Conservation (phyloP, 2,797 vertebrate genomes). For the Schizopygopsis malacanthus region DNA sequence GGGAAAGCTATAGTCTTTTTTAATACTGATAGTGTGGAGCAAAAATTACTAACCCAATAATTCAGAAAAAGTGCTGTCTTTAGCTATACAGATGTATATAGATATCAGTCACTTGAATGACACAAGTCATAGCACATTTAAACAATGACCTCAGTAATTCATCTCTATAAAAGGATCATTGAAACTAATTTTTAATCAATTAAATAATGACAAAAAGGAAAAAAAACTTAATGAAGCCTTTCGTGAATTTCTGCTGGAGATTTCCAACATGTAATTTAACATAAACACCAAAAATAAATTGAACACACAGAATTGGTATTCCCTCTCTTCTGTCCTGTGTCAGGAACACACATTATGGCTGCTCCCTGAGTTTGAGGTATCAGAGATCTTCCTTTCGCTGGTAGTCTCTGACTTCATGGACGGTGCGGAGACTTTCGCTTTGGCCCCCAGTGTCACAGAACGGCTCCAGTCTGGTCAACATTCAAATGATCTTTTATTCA, state of each 20-base stretch:
- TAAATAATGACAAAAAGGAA: neutral
- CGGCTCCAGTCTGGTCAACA: constrained; percentile 78
- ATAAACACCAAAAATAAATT: neutral
- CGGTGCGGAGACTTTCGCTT: constrained; percentile 64
- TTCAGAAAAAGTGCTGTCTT: neutral
- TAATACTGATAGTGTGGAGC: constrained; percentile 6
- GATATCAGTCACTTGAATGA: neutral
- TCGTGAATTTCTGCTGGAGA: neutral
- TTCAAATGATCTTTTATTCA: neutral
- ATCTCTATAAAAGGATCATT: neutral
- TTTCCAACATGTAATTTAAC: neutral
- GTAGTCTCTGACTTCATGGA: constrained; percentile 70
- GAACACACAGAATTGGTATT: neutral
- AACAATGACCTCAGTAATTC: neutral
- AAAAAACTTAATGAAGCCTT: neutral
- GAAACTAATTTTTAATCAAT: neutral
- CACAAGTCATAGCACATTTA: neutral
- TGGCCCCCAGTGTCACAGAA: constrained; percentile 62
- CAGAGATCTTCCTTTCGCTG: constrained; percentile 73
- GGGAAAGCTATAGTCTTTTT: neutral
- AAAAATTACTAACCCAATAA: neutral
- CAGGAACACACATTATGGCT: constrained; percentile 5
- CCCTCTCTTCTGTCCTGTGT: neutral
- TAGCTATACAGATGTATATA: neutral
- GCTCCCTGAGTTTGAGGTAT: constrained; percentile 48